A percentile compares a stretch with the other conserved stretches of the same genome.
Evolutionary conservation across 2,113 vertebrate genomes (phyloP).

Genomic region (Sinocyclocheilus anshuiensis): DNA sequence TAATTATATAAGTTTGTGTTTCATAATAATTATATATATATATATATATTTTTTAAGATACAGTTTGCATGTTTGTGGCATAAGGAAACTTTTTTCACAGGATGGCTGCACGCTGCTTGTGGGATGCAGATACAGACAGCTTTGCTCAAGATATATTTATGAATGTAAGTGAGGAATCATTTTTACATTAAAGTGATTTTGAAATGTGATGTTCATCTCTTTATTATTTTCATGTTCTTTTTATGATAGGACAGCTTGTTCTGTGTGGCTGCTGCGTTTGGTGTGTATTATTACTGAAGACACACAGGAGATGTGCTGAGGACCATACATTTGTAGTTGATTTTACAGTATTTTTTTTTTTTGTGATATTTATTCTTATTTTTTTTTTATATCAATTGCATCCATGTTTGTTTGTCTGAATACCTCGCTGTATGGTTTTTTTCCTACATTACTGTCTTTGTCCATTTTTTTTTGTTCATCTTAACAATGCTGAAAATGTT

Average conservation of each 20-base stretch:
- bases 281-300: constrained; percentile 89
- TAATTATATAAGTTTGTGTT: too few species aligned
- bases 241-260: constrained; percentile 88
- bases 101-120: constrained; percentile 91
- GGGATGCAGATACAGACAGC: constrained; percentile 95
- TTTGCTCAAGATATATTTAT: constrained; percentile 89
- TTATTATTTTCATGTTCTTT: constrained; percentile 15
- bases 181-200: background rate
- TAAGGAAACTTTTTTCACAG: constrained; percentile 65
- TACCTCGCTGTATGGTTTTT: background rate
- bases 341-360: background rate
- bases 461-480: too few species aligned
- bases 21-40: too few species aligned
- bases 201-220: background rate
- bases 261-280: constrained; percentile 88
- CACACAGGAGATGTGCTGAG: background rate
- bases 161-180: constrained; percentile 81
- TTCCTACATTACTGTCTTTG: background rate
- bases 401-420: background rate
- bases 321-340: background rate
- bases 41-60: background rate
- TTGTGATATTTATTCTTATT: constrained; percentile 6
- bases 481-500: too few species aligned
- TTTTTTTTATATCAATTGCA: background rate
- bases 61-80: background rate